phyloP scores from a whole-genome alignment of 2,888 invertebrate genomes.

The Drosophila gaucha region DNA sequence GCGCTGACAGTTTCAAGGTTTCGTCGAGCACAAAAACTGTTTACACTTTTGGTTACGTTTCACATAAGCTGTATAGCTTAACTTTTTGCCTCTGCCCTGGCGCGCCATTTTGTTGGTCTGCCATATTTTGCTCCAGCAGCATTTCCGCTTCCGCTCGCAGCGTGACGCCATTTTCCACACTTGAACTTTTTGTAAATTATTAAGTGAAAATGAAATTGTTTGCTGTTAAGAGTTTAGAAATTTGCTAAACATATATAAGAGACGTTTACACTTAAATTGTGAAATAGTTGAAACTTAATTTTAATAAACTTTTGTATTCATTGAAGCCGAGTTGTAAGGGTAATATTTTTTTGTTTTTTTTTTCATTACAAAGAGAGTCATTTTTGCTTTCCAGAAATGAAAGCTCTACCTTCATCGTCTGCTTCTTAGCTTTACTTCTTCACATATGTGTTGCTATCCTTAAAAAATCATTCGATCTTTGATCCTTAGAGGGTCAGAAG shows the following conservation, averaged over 20 bases:
- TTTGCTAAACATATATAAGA: background rate
- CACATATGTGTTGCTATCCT: too few species aligned
- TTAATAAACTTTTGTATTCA: too few species aligned
- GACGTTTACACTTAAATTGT: background rate
- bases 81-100: slow-evolving; percentile 33
- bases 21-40: slow-evolving; percentile 24
- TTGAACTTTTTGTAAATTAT: background rate
- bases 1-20: slow-evolving; percentile 21
- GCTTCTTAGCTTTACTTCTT: too few species aligned
- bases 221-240: background rate
- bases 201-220: slow-evolving; percentile 1
- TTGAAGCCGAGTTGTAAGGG: too few species aligned
- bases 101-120: slow-evolving; percentile 33
- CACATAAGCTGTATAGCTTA: slow-evolving; percentile 24
- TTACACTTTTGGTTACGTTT: slow-evolving; percentile 21
- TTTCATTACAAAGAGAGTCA: too few species aligned
- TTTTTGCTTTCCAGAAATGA: too few species aligned
- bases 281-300: background rate
- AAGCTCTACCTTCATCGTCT: too few species aligned
- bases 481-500: too few species aligned
- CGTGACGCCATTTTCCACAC: slow-evolving; percentile 8
- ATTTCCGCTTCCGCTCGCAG: slow-evolving; percentile 36
- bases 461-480: too few species aligned
- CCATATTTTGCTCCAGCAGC: slow-evolving; percentile 33
- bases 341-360: too few species aligned